Evolutionary conservation across 2,113 vertebrate genomes (phyloP), one percentile per base, ranked within the genome.

Genomic region (Mustela lutreola): DNA sequence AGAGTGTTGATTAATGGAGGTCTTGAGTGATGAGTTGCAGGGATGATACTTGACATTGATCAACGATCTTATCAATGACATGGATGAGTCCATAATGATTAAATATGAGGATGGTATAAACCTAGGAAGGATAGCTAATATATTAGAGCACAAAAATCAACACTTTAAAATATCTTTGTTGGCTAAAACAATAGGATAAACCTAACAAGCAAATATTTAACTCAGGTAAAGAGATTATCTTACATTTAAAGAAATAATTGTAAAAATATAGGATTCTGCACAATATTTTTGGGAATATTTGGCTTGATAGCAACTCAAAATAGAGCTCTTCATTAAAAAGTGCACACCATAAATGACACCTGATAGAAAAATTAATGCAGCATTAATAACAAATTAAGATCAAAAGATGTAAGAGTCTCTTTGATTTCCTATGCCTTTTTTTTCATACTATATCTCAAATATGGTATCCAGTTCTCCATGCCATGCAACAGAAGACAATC

Each of bases 11-110:
- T 96, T 95, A 95, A 97, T 94, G 95, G 73, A 95, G 26, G 94
- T 92, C 67, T 93, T 78, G 39, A 92, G 79, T 84, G 91, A 96
- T 96, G 94, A 96, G 76, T 71, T 78, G n/a, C 58, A 92, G 76
- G 76, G 91, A 94, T 97, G 88, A 22, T 67, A 94, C 56, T 79
- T 96, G 96, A 97, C 90, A 96, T 58, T 98, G 97, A 98, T 95
- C 50, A 88, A 97, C 0, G 58, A 92, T 95, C 75, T 92, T 94
- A 94, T 90, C 89, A 94, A 71, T 96, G 97, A 96, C 75, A 92
- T 56, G 79, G 31, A 96, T 81, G 80, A 85, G 58, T 82, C 56
- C 24, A 84, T 33, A 73, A 45, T 91, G 95, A 97, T 95, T 97
- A 97, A 96, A 84, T 92, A 95, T 78, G 65, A 95, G 42, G 80